Evolutionary conservation across 2,113 vertebrate species (phyloP).

Genomic region (Ctenomys sociabilis): DNA sequence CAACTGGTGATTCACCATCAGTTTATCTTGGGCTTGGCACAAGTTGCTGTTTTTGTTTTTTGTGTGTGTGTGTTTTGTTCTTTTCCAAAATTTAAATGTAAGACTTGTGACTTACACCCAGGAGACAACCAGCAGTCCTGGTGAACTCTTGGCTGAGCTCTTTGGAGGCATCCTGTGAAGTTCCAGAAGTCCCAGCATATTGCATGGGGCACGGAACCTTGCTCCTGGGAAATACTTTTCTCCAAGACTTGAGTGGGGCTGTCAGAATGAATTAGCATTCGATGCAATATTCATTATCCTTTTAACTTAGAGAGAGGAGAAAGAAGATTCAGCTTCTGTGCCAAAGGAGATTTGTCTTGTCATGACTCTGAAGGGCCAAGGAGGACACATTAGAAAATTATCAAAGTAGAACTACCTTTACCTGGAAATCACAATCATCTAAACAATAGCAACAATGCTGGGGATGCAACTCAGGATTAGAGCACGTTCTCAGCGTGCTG

Average conservation of each 20-base stretch:
- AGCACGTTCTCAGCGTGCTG: neutral
- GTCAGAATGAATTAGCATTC: slow-evolving; percentile 66
- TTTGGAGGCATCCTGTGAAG: slow-evolving; percentile 13
- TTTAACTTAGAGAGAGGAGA: slow-evolving; percentile 8
- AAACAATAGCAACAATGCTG: neutral
- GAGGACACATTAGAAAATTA: neutral
- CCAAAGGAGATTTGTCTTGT: slow-evolving; percentile 50
- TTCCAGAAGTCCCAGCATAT: slow-evolving; percentile 17
- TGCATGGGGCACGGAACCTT: slow-evolving; percentile 3
- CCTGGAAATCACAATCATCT: neutral
- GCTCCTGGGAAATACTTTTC: neutral
- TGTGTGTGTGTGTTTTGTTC: too few relatives aligned
- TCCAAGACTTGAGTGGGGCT: slow-evolving; percentile 31
- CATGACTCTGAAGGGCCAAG: neutral
- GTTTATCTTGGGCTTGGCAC: neutral
- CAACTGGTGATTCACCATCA: neutral
- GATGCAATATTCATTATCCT: slow-evolving; percentile 47
- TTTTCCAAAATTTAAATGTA: slow-evolving; percentile 7
- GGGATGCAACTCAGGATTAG: neutral
- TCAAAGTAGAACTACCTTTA: neutral
- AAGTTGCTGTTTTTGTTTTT: neutral
- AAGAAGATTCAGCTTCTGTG: slow-evolving; percentile 14
- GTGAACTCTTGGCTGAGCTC: slow-evolving; percentile 28
- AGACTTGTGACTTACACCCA: neutral
- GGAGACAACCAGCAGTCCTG: neutral